A percentile compares a stretch with the other conserved stretches of the same genome.
Evolutionary conservation across 1,140 invertebrate genomes (phyloP).

Genomic region (Drosophila mauritiana): DNA sequence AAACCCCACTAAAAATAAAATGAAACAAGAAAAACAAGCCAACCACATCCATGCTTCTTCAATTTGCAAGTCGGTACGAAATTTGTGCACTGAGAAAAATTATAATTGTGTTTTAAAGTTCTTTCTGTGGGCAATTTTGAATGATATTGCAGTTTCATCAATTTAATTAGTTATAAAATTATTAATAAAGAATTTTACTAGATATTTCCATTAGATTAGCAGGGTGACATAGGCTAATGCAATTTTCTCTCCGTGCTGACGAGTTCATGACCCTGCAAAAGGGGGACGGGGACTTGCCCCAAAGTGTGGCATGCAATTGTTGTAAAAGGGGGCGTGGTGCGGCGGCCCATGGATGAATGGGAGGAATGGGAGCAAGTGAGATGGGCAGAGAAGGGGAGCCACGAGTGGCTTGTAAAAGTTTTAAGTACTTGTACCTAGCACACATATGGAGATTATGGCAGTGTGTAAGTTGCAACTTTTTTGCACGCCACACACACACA

Average conservation of each 20-base stretch:
- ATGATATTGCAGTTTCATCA: too few species aligned
- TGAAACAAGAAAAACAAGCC: constrained; percentile 1
- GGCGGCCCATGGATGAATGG: constrained; percentile 7
- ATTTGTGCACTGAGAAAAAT: neutral
- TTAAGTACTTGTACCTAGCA: constrained; percentile 68
- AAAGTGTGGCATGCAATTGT: constrained; percentile 73
- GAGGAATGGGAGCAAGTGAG: constrained; percentile 2
- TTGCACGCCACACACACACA: constrained; percentile 67
- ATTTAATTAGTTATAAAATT: too few species aligned
- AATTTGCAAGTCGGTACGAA: neutral
- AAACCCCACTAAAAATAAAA: neutral
- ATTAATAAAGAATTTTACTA: too few species aligned
- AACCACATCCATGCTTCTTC: neutral
- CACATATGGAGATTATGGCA: constrained; percentile 47
- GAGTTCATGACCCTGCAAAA: constrained; percentile 31
- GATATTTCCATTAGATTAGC: too few species aligned
- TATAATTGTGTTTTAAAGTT: too few species aligned
- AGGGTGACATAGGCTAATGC: neutral
- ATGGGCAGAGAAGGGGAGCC: neutral
- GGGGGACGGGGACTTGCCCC: constrained; percentile 40
- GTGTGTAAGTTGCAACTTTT: constrained; percentile 74
- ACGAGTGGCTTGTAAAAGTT: constrained; percentile 79
- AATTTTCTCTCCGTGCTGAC: neutral
- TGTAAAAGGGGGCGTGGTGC: constrained; percentile 26
- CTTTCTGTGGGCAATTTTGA: too few species aligned